Conservation (phyloP, 2,888 invertebrate species). For the Rhyacophila evoluta region DNA sequence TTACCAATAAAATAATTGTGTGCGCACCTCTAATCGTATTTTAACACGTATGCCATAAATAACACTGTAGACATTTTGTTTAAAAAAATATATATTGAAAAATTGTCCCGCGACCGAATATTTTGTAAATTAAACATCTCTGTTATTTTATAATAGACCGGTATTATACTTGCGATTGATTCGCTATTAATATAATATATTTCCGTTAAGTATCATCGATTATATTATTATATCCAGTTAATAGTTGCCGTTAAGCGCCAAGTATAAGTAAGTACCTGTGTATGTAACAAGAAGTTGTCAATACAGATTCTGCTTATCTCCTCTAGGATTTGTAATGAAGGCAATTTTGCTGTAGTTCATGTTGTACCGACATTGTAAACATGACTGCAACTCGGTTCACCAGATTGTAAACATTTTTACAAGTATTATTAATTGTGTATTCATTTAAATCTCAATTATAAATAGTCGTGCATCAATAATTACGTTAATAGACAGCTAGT, state of each 20-base stretch:
- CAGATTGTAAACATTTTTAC: neutral
- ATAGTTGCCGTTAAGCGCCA: slow-evolving; percentile 16
- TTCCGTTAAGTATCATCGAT: slow-evolving; percentile 11
- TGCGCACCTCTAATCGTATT: too few species aligned
- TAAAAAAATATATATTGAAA: too few species aligned
- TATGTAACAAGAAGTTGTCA: slow-evolving; percentile 1
- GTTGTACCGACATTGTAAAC: slow-evolving; percentile 13
- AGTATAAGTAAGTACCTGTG: neutral
- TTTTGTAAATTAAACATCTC: too few species aligned
- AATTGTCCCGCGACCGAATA: too few species aligned
- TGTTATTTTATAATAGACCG: too few species aligned
- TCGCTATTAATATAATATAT: slow-evolving; percentile 12
- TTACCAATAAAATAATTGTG: too few species aligned
- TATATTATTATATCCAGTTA: slow-evolving; percentile 16
- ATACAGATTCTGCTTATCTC: slow-evolving; percentile 12
- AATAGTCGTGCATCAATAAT: neutral
- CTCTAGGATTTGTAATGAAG: slow-evolving; percentile 13
- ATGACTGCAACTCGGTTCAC: neutral
- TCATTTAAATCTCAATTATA: neutral
- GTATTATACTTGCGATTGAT: neutral
- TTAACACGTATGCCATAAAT: too few species aligned
- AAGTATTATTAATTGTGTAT: neutral
- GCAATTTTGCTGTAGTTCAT: neutral
- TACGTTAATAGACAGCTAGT: neutral
- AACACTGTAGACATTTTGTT: too few species aligned